Conservation (phyloP, 2,113 vertebrate genomes). For the Stigmatopora nigra region DNA sequence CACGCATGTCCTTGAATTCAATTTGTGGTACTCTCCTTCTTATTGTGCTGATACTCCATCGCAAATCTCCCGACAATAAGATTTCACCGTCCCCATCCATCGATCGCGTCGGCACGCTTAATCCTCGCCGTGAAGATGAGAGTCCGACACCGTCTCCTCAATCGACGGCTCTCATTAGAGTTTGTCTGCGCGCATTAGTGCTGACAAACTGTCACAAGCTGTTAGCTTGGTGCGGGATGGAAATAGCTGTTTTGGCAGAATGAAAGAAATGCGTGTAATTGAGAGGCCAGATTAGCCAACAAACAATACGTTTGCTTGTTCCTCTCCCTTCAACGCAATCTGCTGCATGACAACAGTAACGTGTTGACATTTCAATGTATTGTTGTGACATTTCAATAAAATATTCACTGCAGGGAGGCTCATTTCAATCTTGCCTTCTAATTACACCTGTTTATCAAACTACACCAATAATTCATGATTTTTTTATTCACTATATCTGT, state of each 20-base stretch:
- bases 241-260: conserved; percentile 5
- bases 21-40: neutral
- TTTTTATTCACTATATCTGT: neutral
- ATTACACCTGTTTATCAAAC: conserved; percentile 4
- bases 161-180: conserved; percentile 42
- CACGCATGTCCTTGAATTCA: neutral
- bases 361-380: conserved; percentile 22
- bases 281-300: conserved; percentile 11
- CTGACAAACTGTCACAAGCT: conserved; percentile 38
- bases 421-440: conserved; percentile 38
- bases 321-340: conserved; percentile 4
- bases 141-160: conserved; percentile 8
- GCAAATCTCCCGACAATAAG: neutral
- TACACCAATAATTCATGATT: neutral
- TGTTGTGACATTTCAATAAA: conserved; percentile 44
- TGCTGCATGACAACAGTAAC: conserved; percentile 1
- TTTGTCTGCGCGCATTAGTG: conserved; percentile 14
- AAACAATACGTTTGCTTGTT: conserved; percentile 2
- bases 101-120: neutral
- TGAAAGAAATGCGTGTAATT: conserved; percentile 16
- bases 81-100: neutral
- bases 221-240: conserved; percentile 13
- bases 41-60: conserved; percentile 6
- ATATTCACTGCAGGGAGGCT: conserved; percentile 17
- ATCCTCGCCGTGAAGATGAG: conserved; percentile 1